Evolutionary conservation across 1,140 invertebrate species (phyloP).

Genomic region (Lepidostoma basale): DNA sequence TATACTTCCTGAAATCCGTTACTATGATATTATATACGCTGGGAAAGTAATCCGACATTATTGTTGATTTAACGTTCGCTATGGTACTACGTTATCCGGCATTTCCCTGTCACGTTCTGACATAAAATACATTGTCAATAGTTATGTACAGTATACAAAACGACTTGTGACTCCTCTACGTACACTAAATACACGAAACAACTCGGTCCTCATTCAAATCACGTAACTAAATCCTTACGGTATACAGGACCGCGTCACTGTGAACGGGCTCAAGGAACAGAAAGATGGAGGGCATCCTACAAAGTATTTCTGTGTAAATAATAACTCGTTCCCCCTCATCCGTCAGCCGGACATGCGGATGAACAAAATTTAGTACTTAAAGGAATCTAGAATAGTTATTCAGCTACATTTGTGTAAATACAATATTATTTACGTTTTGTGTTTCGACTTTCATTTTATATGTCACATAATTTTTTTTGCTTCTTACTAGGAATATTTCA

Average conservation of each 20-base stretch:
- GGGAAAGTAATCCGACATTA: too few species aligned
- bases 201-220: conserved; percentile 7
- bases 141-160: neutral
- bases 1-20: too few species aligned
- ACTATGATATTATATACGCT: too few species aligned
- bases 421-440: too few species aligned
- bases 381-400: too few species aligned
- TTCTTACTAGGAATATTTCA: too few species aligned
- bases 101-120: neutral
- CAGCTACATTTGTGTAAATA: too few species aligned
- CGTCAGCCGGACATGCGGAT: conserved; percentile 35
- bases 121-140: conserved; percentile 9
- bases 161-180: neutral
- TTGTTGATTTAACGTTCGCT: too few species aligned
- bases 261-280: neutral
- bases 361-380: too few species aligned
- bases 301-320: conserved; percentile 38
- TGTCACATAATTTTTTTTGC: too few species aligned
- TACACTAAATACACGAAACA: conserved; percentile 12
- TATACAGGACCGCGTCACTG: conserved; percentile 12
- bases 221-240: conserved; percentile 14
- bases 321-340: conserved; percentile 37
- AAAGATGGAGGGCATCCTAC: neutral
- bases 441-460: too few species aligned
- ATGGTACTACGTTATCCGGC: neutral